Base-by-base conservation (phyloP, 2,888 invertebrate species). In the Pimpla rufipes region DNA sequence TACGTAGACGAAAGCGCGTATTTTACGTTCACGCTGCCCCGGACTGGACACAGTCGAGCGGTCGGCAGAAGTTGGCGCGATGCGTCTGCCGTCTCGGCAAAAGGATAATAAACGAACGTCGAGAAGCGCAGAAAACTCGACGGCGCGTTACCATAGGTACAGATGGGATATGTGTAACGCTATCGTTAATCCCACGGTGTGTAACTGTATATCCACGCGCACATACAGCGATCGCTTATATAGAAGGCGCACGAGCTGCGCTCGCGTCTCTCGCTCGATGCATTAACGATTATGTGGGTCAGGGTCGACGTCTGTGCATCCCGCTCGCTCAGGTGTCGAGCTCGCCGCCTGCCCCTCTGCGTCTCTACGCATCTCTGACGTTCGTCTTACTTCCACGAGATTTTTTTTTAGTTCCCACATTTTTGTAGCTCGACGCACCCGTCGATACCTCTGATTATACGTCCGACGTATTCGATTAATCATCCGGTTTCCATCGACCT, bases 231-330 rank as follows among this genome's bases (percentile, higher is more conserved):
- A 64, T 29, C 29, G 29, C 5, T 2, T 29, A 29, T 29, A 29
- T 29, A 29, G 40, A 50, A 11, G 62, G 37, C 52, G 50, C 62
- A 35, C 62, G 16, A 50, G 57, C 67, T 47, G 57, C 40, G 57
- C 40, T 52, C 67, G 37, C 59, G 23, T 73, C 16, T 75, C 50
- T 74, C 74, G 83, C 84, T 85, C 75, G 88, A 88, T 89, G 89
- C 89, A 88, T 90, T 88, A 81, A 85, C 85, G 86, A 88, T 88
- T 90, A 91, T 90, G 86, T 92, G 77, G 92, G 92, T 92, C 92
- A 92, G 92, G 93, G 92, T 91, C 92, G 90, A 89, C 91, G 87
- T 87, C 88, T 87, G 85, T 84, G 87, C 88, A 88, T 89, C 85
- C 86, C 84, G 64, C 89, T 89, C 85, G 79, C 79, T 80, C 84